Conservation (phyloP, 2,113 vertebrate genomes). For the Crotalus horridus region DNA sequence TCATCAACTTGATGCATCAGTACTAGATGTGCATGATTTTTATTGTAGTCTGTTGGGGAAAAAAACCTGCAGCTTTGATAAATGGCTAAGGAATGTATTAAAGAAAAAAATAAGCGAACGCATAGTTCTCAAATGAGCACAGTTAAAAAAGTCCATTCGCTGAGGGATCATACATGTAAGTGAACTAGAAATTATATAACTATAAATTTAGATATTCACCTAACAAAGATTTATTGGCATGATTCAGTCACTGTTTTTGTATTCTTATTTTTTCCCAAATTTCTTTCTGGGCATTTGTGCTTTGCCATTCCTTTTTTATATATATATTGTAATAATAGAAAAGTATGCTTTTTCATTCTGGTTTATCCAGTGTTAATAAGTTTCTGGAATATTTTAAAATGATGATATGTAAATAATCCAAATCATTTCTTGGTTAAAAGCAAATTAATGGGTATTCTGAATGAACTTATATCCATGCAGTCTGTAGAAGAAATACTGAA, state of each 20-base stretch:
- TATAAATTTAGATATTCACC: not conserved
- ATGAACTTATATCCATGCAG: not conserved
- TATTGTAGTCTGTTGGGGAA: not conserved
- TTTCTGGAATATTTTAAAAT: not conserved
- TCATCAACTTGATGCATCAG: not conserved
- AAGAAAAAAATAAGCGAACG: not conserved
- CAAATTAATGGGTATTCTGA: not conserved
- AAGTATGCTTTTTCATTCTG: not conserved
- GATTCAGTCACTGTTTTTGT: not conserved
- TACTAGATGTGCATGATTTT: not conserved
- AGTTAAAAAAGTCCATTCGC: not conserved
- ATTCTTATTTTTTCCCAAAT: not conserved
- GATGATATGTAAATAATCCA: not conserved
- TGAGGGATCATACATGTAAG: not conserved
- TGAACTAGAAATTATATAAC: not conserved
- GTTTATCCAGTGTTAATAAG: not conserved
- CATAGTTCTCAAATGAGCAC: not conserved
- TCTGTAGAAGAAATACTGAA: not conserved
- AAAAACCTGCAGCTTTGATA: not conserved
- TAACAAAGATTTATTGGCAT: not conserved
- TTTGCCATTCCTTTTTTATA: not conserved
- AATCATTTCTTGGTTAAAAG: not conserved
- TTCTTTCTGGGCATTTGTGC: not conserved
- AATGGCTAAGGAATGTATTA: not conserved
- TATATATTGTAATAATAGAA: not conserved